Conservation (phyloP, 2,113 vertebrate species). For the Cnemophilus loriae region DNA sequence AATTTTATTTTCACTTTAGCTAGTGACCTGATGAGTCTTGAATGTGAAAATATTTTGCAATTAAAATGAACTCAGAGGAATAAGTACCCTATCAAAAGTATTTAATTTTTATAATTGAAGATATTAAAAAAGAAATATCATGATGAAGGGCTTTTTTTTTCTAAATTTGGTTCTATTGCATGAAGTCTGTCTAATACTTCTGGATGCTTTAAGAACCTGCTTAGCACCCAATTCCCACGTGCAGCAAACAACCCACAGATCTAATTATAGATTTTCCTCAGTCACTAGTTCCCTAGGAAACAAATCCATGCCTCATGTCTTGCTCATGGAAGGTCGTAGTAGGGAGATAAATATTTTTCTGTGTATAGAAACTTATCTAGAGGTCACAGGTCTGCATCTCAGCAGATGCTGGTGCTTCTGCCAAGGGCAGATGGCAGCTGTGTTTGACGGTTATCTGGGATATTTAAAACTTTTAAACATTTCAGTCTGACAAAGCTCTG, state of each 20-base stretch:
- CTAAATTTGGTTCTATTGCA: neutral
- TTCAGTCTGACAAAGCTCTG: neutral
- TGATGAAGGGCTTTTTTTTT: neutral
- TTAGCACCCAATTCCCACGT: constrained; percentile 68
- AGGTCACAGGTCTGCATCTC: constrained; percentile 70
- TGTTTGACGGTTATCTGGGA: constrained; percentile 4
- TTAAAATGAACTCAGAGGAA: neutral
- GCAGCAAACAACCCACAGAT: constrained; percentile 73
- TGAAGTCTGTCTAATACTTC: constrained; percentile 25
- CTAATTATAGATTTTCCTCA: constrained; percentile 82
- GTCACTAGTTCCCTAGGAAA: constrained; percentile 77
- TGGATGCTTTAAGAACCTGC: constrained; percentile 54
- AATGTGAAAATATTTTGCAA: neutral
- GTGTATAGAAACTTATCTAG: constrained; percentile 73
- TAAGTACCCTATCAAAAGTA: neutral
- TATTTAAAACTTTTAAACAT: neutral
- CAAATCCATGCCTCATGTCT: constrained; percentile 71
- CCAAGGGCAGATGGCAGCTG: constrained; percentile 8
- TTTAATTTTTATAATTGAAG: neutral
- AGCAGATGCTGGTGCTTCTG: constrained; percentile 40
- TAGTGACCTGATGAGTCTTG: neutral
- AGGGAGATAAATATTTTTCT: constrained; percentile 71
- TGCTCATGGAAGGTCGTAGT: constrained; percentile 73
- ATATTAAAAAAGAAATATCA: neutral
- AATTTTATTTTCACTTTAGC: neutral